phyloP scores from a whole-genome alignment of 2,113 vertebrate species.

The Perca flavescens region DNA sequence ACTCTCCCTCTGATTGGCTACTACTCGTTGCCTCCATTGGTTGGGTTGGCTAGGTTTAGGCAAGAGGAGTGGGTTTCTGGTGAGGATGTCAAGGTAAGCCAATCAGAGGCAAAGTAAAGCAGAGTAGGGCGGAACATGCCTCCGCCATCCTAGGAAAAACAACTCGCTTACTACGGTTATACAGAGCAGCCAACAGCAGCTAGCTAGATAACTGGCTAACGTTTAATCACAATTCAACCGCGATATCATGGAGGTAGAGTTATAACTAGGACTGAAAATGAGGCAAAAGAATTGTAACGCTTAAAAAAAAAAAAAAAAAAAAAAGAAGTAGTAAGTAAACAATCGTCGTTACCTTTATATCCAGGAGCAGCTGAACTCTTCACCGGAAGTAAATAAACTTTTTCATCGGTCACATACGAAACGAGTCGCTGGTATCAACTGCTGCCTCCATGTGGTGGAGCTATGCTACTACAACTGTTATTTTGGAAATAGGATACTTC shows the following conservation, averaged over 20 bases:
- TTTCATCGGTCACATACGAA: slow-evolving; percentile 1
- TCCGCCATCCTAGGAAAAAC: no score
- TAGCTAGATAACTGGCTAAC: neutral
- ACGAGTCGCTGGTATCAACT: neutral
- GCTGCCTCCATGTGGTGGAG: slow-evolving; percentile 53
- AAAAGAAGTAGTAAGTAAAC: neutral
- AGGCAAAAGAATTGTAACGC: rapidly evolving
- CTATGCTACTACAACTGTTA: slow-evolving; percentile 35
- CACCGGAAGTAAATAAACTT: slow-evolving; percentile 74
- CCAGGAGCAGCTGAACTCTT: slow-evolving; percentile 29
- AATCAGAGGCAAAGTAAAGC: no score
- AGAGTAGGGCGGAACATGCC: no score
- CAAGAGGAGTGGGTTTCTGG: no score
- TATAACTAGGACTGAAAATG: neutral
- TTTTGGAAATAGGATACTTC: neutral
- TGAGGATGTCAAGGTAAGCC: no score
- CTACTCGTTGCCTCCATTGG: no score
- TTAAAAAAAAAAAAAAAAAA: neutral
- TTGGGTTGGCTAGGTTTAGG: no score
- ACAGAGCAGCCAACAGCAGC: slow-evolving; percentile 4
- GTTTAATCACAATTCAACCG: neutral
- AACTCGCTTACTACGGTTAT: no score
- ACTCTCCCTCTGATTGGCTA: no score
- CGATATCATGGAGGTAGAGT: neutral
- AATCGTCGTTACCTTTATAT: slow-evolving; percentile 53